These are phyloP conservation scores for Galaxias olidus DNA, from an alignment of 2,797 vertebrate species.

Conservation along the genomic window DNA sequence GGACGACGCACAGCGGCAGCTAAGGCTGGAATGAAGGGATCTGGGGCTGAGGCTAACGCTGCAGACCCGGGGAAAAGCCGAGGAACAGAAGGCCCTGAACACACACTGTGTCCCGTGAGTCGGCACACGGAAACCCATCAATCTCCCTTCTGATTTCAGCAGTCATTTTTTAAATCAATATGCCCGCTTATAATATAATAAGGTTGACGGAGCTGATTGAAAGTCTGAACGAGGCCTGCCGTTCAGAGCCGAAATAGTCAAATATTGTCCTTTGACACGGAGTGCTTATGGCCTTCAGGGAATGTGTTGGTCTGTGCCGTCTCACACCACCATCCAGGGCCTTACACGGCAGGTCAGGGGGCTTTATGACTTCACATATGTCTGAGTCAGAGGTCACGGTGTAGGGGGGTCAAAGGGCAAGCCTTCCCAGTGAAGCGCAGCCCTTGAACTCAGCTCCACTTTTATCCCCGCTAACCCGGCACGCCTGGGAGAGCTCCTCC, in stretches of 20 bases:
- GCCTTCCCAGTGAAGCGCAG: conserved; percentile 52
- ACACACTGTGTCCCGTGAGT: neutral
- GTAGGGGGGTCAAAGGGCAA: conserved; percentile 43
- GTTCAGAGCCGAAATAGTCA: too few species aligned
- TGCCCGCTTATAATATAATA: too few species aligned
- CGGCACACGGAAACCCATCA: neutral
- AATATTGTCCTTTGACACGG: neutral
- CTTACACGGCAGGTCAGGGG: conserved; percentile 24
- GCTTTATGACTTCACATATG: conserved; percentile 33
- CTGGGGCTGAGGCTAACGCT: neutral
- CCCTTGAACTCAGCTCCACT: conserved; percentile 61
- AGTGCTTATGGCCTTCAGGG: neutral
- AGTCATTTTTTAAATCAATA: too few species aligned
- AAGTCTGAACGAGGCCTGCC: too few species aligned
- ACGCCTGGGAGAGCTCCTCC: conserved; percentile 47
- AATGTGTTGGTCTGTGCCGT: conserved; percentile 27
- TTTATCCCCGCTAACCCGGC: conserved; percentile 56
- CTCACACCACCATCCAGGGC: conserved; percentile 36
- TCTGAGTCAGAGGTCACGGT: conserved; percentile 48
- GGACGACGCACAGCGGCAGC: conserved; percentile 19
- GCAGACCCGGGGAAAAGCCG: neutral
- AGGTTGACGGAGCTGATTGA: too few species aligned
- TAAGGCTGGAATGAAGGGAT: conserved; percentile 11
- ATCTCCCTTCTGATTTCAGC: neutral
- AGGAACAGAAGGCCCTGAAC: neutral